Conservation (phyloP, 2,888 invertebrate genomes). For the Frankliniella fusca region DNA sequence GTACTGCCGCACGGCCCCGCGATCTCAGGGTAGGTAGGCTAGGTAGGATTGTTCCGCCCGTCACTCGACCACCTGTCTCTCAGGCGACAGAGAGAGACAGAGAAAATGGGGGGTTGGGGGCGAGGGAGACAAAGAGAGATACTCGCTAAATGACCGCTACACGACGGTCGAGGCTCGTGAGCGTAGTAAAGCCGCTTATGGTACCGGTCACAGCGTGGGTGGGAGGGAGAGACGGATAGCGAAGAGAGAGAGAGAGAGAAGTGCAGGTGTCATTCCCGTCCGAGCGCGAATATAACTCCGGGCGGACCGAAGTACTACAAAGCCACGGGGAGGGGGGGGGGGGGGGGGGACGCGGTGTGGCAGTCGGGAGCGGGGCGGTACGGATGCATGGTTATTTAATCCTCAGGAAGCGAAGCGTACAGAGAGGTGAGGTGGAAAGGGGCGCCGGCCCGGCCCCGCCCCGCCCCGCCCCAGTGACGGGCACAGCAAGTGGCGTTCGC, state of each 20-base stretch:
- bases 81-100: too few species aligned
- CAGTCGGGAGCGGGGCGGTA: not conserved
- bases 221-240: not conserved
- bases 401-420: slow-evolving; percentile 6
- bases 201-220: not conserved
- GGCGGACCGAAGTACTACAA: not conserved
- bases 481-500: not conserved
- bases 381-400: slow-evolving; percentile 25
- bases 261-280: too few species aligned
- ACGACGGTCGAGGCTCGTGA: not conserved
- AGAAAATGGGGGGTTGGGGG: too few species aligned
- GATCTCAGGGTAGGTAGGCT: too few species aligned
- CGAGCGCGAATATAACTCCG: not conserved
- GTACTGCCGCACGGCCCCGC: too few species aligned
- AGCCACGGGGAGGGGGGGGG: not conserved
- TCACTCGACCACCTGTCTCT: too few species aligned
- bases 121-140: too few species aligned
- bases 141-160: not conserved
- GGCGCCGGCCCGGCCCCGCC: not conserved
- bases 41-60: too few species aligned
- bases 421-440: not conserved
- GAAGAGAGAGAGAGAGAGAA: not conserved
- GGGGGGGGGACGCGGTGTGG: not conserved
- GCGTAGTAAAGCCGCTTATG: not conserved
- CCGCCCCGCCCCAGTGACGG: not conserved